Conservation (phyloP, 2,888 invertebrate genomes). For the Augiades crinisus region DNA sequence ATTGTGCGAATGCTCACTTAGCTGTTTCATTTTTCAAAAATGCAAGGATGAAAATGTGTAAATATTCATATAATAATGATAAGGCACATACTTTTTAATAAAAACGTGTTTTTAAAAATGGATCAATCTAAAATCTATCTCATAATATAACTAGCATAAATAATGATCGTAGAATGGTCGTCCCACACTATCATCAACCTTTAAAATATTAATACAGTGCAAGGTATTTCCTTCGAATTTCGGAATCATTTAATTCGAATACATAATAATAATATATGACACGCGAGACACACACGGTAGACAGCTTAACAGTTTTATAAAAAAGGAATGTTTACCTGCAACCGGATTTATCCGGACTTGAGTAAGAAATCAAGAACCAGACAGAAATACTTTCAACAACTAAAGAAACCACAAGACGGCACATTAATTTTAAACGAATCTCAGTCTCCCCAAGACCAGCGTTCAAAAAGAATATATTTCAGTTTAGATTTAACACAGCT, state of each 20-base stretch:
- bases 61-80: constrained; percentile 7
- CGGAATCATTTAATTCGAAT: too few species aligned
- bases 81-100: background rate
- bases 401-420: background rate
- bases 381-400: background rate
- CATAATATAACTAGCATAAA: too few species aligned
- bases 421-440: background rate
- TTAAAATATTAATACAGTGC: too few species aligned
- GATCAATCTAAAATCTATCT: too few species aligned
- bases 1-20: constrained; percentile 46
- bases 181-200: too few species aligned
- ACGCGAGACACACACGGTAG: too few species aligned
- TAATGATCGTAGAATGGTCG: too few species aligned
- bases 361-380: too few species aligned
- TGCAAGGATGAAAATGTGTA: constrained; percentile 26
- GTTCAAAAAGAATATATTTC: constrained; percentile 34
- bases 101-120: background rate
- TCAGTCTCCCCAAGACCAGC: background rate
- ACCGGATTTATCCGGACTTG: too few species aligned
- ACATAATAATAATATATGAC: too few species aligned
- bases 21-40: constrained; percentile 28
- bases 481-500: constrained; percentile 46
- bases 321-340: background rate
- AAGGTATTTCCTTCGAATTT: too few species aligned
- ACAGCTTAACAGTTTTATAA: too few species aligned